phyloP scores from a whole-genome alignment of 1,140 invertebrate genomes.

The Ostrea edulis region DNA sequence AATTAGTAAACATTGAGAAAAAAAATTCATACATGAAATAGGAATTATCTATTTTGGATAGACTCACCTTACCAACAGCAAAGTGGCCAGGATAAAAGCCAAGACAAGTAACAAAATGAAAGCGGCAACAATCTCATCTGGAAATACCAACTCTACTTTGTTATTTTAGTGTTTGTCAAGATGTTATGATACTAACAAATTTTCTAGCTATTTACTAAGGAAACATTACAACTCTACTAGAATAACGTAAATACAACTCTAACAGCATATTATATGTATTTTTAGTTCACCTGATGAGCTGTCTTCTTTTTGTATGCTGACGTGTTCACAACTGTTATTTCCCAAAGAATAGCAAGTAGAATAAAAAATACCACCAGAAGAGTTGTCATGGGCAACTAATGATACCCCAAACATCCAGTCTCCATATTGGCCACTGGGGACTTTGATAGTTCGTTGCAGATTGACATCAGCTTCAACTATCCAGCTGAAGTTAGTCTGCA shows the following conservation, averaged over 20 bases:
- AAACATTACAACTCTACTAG: no score
- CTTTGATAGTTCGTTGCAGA: not conserved
- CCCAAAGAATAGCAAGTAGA: not conserved
- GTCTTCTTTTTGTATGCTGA: not conserved
- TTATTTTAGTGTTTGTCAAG: no score
- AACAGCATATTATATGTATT: not conserved
- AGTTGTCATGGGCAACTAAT: not conserved
- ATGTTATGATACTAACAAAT: no score
- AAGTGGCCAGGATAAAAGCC: not conserved
- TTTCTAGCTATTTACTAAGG: no score
- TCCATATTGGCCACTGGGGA: not conserved
- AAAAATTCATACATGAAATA: not conserved
- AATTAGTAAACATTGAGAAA: not conserved
- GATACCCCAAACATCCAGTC: slow-evolving; percentile 18
- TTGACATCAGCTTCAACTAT: not conserved
- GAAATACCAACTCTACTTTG: no score
- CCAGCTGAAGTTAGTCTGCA: slow-evolving; percentile 1
- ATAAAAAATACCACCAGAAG: slow-evolving; percentile 3
- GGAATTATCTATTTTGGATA: not conserved
- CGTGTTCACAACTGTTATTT: not conserved
- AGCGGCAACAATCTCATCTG: not conserved
- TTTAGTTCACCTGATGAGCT: not conserved
- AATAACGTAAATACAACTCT: no score
- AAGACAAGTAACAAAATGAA: not conserved
- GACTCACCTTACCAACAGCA: not conserved